Evolutionary conservation across 2,797 vertebrate genomes (phyloP).

Genomic region (Brachymystax lenok): DNA sequence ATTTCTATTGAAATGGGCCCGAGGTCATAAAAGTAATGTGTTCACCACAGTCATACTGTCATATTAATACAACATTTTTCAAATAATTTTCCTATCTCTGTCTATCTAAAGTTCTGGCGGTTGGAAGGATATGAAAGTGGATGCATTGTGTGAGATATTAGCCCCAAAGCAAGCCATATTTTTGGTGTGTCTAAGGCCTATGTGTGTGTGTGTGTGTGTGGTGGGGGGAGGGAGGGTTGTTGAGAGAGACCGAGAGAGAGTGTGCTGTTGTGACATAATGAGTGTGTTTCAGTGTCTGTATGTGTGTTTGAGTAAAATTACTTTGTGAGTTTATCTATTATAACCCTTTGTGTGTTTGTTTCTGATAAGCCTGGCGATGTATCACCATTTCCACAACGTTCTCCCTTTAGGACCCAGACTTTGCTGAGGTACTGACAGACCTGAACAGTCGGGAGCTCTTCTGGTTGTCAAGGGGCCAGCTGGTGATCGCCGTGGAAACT

Average conservation of each 20-base stretch:
- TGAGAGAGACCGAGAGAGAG: neutral
- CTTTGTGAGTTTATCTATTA: conserved; percentile 28
- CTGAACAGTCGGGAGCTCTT: conserved; percentile 87
- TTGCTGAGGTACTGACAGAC: conserved; percentile 90
- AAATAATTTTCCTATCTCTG: conserved; percentile 19
- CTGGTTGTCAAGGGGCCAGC: conserved; percentile 89
- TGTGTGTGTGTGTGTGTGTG: neutral
- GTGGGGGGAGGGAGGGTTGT: neutral
- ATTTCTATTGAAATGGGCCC: conserved; percentile 66
- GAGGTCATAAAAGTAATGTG: conserved; percentile 70
- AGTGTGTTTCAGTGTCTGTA: neutral
- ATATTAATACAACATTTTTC: conserved; percentile 61
- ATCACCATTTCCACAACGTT: neutral
- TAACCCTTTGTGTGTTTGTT: conserved; percentile 18
- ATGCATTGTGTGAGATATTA: conserved; percentile 41
- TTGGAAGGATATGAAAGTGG: conserved; percentile 27
- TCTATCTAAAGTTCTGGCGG: conserved; percentile 24
- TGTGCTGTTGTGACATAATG: conserved; percentile 1
- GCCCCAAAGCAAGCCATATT: conserved; percentile 34
- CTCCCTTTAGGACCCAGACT: conserved; percentile 84
- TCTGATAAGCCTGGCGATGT: conserved; percentile 24
- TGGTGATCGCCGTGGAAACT: conserved; percentile 83
- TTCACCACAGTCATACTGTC: conserved; percentile 63
- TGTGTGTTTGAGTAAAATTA: conserved; percentile 13
- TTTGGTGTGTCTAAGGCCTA: conserved; percentile 17